These are phyloP conservation scores for Pinna nobilis DNA, from an alignment of 1,140 invertebrate species.

Conservation along the genomic window DNA sequence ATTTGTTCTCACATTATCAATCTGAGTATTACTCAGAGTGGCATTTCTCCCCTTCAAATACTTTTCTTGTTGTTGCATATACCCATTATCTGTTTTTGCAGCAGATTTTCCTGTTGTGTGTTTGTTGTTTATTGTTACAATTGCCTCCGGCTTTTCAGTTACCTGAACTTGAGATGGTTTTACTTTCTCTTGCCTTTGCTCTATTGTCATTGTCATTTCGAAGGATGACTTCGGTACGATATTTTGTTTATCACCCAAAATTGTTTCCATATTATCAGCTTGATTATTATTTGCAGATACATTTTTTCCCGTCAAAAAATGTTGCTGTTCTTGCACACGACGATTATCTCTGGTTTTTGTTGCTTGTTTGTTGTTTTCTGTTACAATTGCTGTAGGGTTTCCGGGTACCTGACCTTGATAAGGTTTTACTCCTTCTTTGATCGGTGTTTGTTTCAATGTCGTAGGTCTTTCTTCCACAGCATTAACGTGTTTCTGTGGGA, in stretches of 20 bases:
- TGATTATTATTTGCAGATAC: background rate
- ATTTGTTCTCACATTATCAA: too few relatives aligned
- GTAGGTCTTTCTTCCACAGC: too few relatives aligned
- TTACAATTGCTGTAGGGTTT: background rate
- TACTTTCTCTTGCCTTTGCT: background rate
- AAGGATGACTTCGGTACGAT: background rate
- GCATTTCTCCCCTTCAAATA: too few relatives aligned
- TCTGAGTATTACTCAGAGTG: too few relatives aligned
- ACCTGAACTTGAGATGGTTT: too few relatives aligned
- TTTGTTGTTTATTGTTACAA: background rate
- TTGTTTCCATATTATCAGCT: background rate
- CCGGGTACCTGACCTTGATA: too few relatives aligned
- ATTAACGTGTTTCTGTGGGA: too few relatives aligned
- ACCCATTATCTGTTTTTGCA: background rate
- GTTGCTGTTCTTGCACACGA: constrained; percentile 17
- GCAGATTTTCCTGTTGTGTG: background rate
- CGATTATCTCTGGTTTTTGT: too few relatives aligned
- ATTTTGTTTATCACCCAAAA: background rate
- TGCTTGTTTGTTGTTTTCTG: constrained; percentile 4
- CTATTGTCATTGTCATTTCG: background rate
- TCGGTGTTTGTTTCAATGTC: too few relatives aligned
- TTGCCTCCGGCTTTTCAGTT: too few relatives aligned
- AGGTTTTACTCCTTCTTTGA: too few relatives aligned
- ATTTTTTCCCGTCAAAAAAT: too few relatives aligned
- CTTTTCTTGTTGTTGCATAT: constrained; percentile 14